Evolutionary conservation across 2,797 vertebrate genomes (phyloP), one percentile per base, ranked within the genome.

Genomic region (Melanotaenia parkinsoni): DNA sequence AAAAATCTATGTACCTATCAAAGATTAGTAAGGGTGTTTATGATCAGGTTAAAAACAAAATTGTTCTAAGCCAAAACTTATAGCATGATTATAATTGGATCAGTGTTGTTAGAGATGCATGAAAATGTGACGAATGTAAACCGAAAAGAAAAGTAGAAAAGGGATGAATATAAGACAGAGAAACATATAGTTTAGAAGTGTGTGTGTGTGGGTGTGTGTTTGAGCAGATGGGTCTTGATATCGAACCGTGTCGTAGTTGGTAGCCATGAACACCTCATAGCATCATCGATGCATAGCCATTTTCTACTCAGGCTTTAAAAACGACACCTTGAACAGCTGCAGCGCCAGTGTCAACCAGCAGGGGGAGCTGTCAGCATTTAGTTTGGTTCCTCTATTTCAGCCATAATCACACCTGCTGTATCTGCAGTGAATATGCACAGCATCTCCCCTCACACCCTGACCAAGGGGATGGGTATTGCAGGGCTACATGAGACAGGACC

Each of bases 301-400:
- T 89, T 81, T 87, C 81, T 90, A 89, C 92, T 93, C 92, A 93
- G 93, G 92, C 93, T 89, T 89, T 80, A 67, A 47, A 67, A 13
- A 56, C 13, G 54, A 79, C 65, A 73, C 82, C 74, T 77, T 79
- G 77, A 88, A 86, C 82, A 86, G 88, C 92, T 91, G 91, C 88
- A 81, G 89, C 83, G 90, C 74, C 83, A 74, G 85, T 80, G 68
- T 88, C 67, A 58, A 90, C 93, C 93, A 93, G 89, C 93, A 95
- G 93, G 92, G 90, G 60, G 90, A 26, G 89, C 88, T 82, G 85
- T 85, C 66, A 35, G 70, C 76, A 22, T 78, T 74, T 58, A 80
- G 32, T 80, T 72, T 61, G n/a, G 50, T 81, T 82, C 28, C 47
- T 66, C 68, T n/a, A 40, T 72, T 70, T 82, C 81, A 85, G 88